Base-by-base conservation (phyloP, 2,888 invertebrate genomes). In the Microchrysa polita region DNA sequence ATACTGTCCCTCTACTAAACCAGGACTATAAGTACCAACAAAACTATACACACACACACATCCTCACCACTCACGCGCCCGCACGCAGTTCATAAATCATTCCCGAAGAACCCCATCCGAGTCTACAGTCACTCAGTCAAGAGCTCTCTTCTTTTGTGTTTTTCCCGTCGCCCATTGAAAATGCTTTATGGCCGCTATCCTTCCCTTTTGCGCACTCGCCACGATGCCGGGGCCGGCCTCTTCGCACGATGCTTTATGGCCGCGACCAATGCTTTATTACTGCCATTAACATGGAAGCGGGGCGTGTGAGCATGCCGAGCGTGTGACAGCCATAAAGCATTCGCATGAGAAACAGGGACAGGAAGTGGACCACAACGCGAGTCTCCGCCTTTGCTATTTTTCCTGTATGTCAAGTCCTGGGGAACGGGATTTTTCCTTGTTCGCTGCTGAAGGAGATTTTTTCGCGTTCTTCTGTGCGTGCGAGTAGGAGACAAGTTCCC, bases 231-330 rank as follows among this genome's bases (percentile, higher is more conserved):
- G 77, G 72, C 76, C 77, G 73, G 71, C 79, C 80, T 79, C 72
- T 77, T 83, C 78, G 61, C 79, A 81, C 79, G 75, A 82, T 85
- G 81, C 79, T 85, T 84, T 84, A 85, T 84, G 82, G 81, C 82
- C 80, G 81, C 80, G 80, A 78, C 79, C 80, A 81, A 84, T 84
- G 82, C 81, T 84, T 85, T 84, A 84, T 85, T 81, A 79, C 82
- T 78, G 74, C 63, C 61, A 63, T 73, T 61, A 27, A 63, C 48
- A 61, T 48, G 27, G 34, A 71, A 63, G 53, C 73, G 67, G 69
- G 55, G 67, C 72, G 75, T 52, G 72, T 72, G 67, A 67, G 72
- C 44, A 34, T 34, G 69, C 40, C 27, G 27, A 34, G 52, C 52
- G 72, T 63, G 63, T 65, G 57, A 65, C 55, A 57, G 72, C 63